phyloP scores from a whole-genome alignment of 2,888 invertebrate genomes.

The Plutella xylostella region DNA sequence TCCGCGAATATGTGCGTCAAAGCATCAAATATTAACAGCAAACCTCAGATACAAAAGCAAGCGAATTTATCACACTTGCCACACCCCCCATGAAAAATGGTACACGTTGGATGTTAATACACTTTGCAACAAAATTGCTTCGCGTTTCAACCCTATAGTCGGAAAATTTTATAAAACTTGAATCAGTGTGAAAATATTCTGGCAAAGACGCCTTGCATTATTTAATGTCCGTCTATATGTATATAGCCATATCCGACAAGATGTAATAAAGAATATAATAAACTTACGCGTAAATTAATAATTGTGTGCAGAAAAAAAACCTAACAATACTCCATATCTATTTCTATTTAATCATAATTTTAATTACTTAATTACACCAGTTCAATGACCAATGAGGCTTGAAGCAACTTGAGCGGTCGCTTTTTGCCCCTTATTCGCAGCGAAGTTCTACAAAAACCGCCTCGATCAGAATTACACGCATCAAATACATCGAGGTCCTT shows the following conservation, averaged over 20 bases:
- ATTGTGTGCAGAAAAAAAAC: no score
- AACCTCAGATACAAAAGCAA: neutral
- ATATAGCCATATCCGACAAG: no score
- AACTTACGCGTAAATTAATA: no score
- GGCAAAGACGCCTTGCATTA: conserved; percentile 20
- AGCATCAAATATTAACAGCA: neutral
- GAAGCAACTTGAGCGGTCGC: neutral
- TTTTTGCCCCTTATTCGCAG: neutral
- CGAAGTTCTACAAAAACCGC: conserved; percentile 31
- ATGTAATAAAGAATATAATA: no score
- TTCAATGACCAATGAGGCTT: conserved; percentile 26
- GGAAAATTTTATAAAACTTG: conserved; percentile 28
- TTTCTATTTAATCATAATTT: no score
- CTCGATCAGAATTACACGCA: conserved; percentile 40
- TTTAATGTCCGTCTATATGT: no score
- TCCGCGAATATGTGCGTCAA: neutral
- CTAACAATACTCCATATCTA: no score
- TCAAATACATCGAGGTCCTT: conserved; percentile 38
- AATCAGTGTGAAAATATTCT: conserved; percentile 29
- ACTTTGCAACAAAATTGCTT: neutral
- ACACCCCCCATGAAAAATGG: neutral
- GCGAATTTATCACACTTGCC: no score
- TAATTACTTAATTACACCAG: conserved; percentile 12
- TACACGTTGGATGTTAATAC: neutral
- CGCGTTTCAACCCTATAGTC: conserved; percentile 12